Percentiles rank a stretch among this genome's conserved stretches.
These are phyloP conservation scores for Prosapia bicincta DNA, from an alignment of 2,888 invertebrate species.

Conservation along the genomic window DNA sequence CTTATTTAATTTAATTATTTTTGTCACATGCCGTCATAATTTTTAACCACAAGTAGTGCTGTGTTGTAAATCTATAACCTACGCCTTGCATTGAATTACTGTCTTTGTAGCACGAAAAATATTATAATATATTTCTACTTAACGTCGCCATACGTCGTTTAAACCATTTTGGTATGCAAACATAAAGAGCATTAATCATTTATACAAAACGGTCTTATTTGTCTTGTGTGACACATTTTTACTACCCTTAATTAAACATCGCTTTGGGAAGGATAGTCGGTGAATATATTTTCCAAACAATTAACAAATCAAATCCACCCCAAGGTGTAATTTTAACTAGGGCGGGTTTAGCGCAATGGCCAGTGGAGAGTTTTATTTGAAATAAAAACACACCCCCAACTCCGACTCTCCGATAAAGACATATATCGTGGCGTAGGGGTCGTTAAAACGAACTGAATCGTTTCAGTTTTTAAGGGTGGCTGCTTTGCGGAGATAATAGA, in stretches of 20 bases:
- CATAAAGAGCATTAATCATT: no score
- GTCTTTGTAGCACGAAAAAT: no score
- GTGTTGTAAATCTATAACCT: no score
- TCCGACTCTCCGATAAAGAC: neutral
- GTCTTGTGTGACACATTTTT: neutral
- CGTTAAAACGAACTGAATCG: slow-evolving; percentile 15
- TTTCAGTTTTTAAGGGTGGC: slow-evolving; percentile 9
- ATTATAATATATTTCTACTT: no score
- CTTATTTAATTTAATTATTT: no score
- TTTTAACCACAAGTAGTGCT: no score
- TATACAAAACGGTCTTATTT: neutral
- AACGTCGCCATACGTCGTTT: no score
- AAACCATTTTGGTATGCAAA: no score
- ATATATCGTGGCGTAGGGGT: slow-evolving; percentile 7
- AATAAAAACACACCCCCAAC: slow-evolving; percentile 2
- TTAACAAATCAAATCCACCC: neutral
- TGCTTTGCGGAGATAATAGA: slow-evolving; percentile 15
- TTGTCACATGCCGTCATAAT: no score
- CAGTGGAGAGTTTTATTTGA: slow-evolving; percentile 15
- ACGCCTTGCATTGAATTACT: no score
- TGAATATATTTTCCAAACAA: neutral
- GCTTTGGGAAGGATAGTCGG: neutral
- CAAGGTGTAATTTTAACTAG: neutral
- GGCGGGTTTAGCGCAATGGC: slow-evolving; percentile 11
- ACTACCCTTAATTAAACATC: neutral